phyloP scores from a whole-genome alignment of 1,140 invertebrate genomes.

The Drosophila prosaltans region DNA sequence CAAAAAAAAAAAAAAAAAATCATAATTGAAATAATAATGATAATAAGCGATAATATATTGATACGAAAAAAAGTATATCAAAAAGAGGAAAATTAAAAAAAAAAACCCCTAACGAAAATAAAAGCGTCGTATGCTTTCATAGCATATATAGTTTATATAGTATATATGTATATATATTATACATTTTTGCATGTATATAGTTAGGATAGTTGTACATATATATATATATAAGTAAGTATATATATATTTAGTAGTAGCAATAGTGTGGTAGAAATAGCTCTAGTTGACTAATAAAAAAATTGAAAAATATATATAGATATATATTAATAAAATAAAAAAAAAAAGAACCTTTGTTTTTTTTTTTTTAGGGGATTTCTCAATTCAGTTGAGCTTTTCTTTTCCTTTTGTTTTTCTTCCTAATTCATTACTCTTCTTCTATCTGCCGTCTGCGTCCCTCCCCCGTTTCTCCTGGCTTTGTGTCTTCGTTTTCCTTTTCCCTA shows the following conservation, averaged over 20 bases:
- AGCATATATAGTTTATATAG: slow-evolving; percentile 15
- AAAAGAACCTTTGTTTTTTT: slow-evolving; percentile 43
- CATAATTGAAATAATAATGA: not conserved
- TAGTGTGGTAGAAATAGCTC: not conserved
- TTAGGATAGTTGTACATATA: slow-evolving; percentile 22
- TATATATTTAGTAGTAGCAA: slow-evolving; percentile 25
- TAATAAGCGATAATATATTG: not conserved
- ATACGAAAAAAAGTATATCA: not conserved
- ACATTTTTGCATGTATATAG: slow-evolving; percentile 9
- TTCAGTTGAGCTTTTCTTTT: slow-evolving; percentile 36
- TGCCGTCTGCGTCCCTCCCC: too few relatives aligned
- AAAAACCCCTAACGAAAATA: not conserved
- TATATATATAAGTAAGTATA: slow-evolving; percentile 17
- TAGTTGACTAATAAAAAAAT: slow-evolving; percentile 22
- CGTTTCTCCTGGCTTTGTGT: too few relatives aligned
- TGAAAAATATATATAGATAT: not conserved
- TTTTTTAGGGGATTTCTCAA: slow-evolving; percentile 4
- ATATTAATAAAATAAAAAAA: not conserved
- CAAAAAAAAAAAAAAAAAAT: not conserved
- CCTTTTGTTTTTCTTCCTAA: slow-evolving; percentile 26
- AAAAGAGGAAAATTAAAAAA: not conserved
- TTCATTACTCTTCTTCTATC: slow-evolving; percentile 18
- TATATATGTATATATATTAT: slow-evolving; percentile 17
- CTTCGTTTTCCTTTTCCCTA: not conserved
- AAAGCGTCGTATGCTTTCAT: slow-evolving; percentile 11